Evolutionary conservation across 2,888 invertebrate genomes (phyloP).

Genomic region (Megalurothrips usitatus): DNA sequence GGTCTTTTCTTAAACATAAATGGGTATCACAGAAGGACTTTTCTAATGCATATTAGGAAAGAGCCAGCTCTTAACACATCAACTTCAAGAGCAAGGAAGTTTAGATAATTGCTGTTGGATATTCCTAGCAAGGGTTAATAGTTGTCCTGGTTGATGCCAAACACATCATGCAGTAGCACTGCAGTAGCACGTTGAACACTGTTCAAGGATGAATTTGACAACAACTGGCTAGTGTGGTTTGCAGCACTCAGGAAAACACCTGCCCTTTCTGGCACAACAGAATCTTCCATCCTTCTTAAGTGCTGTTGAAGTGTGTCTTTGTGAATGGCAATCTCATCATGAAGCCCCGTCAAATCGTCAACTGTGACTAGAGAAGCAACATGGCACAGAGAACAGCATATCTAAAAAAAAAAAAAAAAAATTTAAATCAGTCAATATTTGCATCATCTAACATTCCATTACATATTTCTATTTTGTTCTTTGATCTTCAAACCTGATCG

Average conservation of each 20-base stretch:
- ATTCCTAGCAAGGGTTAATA: neutral
- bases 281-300: constrained; percentile 45
- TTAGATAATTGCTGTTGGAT: no score
- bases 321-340: constrained; percentile 52
- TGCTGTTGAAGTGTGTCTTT: constrained; percentile 45
- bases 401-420: constrained; percentile 49
- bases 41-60: no score
- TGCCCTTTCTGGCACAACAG: constrained; percentile 48
- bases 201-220: neutral
- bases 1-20: no score
- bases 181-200: neutral
- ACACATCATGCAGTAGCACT: neutral
- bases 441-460: constrained; percentile 32
- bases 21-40: neutral
- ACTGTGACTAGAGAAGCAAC: constrained; percentile 56
- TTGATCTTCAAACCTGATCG: constrained; percentile 56
- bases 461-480: neutral
- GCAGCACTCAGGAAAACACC: constrained; percentile 43
- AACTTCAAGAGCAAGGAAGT: no score
- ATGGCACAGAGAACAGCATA: constrained; percentile 71
- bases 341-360: constrained; percentile 56
- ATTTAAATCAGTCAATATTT: constrained; percentile 17
- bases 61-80: no score
- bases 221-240: constrained; percentile 35
- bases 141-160: neutral